Base-by-base conservation (phyloP, 2,113 vertebrate species). In the Ovibos moschatus region DNA sequence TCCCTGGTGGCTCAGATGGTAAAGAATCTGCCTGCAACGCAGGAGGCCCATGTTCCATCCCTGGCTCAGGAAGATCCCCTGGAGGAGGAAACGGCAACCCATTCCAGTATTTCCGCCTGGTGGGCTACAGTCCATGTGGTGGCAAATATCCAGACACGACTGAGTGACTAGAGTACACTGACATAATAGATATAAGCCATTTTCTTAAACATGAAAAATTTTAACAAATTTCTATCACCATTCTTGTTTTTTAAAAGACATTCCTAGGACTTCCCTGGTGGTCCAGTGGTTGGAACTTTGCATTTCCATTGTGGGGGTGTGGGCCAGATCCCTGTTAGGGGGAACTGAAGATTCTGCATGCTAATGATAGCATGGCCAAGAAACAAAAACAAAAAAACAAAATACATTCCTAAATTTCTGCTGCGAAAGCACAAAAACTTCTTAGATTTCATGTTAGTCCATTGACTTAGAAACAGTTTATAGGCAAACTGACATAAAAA, bases 241-340 rank as follows among this genome's bases (percentile, higher is more conserved):
- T 71, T 87, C 55, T 79, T 94, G 47, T 33, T 96, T 94, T 50
- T 93, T n/a, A 87, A 95, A 95, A 92, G 57, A 74, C 36, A 53
- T 53, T 82, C 11, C 47, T n/a, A 33, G 79, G 79, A 82, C 47
- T n/a, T 53, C 79, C 19, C 30, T n/a, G 30, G 79, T 2, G 11
- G 50, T 53, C 50, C 79, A 82, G 79, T n/a, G 47, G 47, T 53
- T 53, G 28, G 45, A 30, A 50, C 28, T 51, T 17, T 50, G 28
- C 78, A 51, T 79, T 30, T 79, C 27, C 28, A 50, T 7, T 79
- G 45, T 17, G 45, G 5, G 28, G 28, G 45, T 45, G 13, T 1
- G 47, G 45, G 45, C 45, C 33, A 5, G 15, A 82, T 82, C 30
- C 10, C 47, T 51, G 5, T 33, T 33, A 0, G 5, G 45, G 45